A percentile compares a stretch with the other conserved stretches of the same genome.
Evolutionary conservation across 2,888 invertebrate species (phyloP).

Genomic region (Pecten maximus): DNA sequence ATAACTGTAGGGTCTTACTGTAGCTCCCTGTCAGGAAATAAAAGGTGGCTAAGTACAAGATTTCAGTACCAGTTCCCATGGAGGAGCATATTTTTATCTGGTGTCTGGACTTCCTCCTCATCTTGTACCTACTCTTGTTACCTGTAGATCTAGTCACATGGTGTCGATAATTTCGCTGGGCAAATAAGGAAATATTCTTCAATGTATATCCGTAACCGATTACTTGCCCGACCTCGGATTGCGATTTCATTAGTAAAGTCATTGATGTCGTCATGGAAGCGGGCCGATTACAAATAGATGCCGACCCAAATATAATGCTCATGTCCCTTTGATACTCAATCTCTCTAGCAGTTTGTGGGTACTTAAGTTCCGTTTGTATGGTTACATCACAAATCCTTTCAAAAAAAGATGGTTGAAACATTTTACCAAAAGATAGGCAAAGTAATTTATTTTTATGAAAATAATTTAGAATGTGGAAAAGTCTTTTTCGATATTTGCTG

Average conservation of each 20-base stretch:
- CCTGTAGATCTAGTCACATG: too few species aligned
- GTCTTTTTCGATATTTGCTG: neutral
- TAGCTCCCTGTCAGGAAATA: neutral
- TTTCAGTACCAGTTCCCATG: neutral
- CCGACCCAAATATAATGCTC: neutral
- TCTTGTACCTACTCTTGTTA: neutral
- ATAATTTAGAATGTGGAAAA: neutral
- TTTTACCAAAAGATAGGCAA: neutral
- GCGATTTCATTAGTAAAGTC: neutral
- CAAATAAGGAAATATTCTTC: neutral
- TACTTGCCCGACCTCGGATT: neutral
- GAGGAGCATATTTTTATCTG: neutral
- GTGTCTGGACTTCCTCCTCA: neutral
- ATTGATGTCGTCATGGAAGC: neutral
- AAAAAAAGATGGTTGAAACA: neutral
- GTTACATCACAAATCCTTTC: neutral
- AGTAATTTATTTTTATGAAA: neutral
- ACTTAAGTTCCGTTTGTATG: neutral
- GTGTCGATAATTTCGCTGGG: neutral
- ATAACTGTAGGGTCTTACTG: neutral
- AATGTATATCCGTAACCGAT: neutral
- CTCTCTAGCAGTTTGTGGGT: neutral
- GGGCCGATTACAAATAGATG: neutral
- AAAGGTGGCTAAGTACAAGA: conserved; percentile 2
- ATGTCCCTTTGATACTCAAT: neutral